Conservation (phyloP, 35 echinoderm and acorn worm species). For the Lytechinus variegatus region DNA sequence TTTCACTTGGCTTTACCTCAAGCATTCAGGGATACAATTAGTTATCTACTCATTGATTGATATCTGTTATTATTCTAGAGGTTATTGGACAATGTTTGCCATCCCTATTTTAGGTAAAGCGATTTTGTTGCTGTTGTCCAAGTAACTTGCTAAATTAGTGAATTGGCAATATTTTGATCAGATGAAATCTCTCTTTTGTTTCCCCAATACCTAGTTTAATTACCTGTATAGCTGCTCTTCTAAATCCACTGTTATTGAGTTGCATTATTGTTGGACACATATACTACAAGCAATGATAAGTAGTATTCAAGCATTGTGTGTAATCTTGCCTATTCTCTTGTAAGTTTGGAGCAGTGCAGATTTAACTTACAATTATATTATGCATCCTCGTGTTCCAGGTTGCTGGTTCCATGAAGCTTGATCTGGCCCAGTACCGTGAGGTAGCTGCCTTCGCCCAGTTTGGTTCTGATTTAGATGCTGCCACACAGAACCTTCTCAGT, state of each 20-base stretch:
- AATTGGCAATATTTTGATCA: too few relatives aligned
- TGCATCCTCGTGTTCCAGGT: conserved; percentile 47
- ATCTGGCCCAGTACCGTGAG: conserved; percentile 96
- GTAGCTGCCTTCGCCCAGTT: conserved; percentile 98
- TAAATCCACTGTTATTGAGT: too few relatives aligned
- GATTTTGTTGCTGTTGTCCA: neutral
- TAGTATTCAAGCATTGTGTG: too few relatives aligned
- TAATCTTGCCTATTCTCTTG: too few relatives aligned
- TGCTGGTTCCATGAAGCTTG: conserved; percentile 99
- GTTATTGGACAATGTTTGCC: neutral
- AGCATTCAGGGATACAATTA: neutral
- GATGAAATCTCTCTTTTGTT: too few relatives aligned
- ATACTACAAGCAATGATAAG: too few relatives aligned
- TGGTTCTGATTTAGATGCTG: conserved; percentile 96
- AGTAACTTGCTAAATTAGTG: neutral
- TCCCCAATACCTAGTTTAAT: too few relatives aligned
- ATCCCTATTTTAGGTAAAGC: neutral
- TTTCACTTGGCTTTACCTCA: neutral
- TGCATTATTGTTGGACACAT: too few relatives aligned
- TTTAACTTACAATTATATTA: neutral
- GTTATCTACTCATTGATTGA: too few relatives aligned
- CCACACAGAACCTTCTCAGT: conserved; percentile 97
- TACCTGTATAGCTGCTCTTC: too few relatives aligned
- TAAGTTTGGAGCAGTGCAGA: neutral
- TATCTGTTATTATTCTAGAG: neutral